These are phyloP conservation scores for Athene cunicularia DNA, from an alignment of 2,113 vertebrate species.

Conservation along the genomic window DNA sequence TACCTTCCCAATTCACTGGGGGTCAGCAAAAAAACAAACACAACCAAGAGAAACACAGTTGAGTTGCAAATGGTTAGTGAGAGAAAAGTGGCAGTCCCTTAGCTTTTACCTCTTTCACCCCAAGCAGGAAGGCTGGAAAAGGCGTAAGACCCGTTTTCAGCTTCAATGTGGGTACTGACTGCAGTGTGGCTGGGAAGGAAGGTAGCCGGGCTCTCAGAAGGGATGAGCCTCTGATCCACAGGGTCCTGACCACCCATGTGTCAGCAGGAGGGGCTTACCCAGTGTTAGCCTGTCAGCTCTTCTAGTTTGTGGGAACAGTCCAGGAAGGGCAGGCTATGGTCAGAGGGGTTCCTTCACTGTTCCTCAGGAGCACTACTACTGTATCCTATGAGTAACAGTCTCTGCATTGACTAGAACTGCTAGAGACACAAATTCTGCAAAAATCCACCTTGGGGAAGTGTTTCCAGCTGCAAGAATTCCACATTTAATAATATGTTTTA, in stretches of 20 bases:
- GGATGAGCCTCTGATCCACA: not conserved
- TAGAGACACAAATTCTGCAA: not conserved
- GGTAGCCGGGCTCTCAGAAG: not conserved
- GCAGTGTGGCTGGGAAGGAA: not conserved
- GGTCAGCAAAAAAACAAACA: constrained; percentile 54
- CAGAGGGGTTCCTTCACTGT: not conserved
- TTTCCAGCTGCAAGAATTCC: not conserved
- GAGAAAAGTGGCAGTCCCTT: not conserved
- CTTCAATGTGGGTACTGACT: not conserved
- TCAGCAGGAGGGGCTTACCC: not conserved
- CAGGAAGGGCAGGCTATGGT: not conserved
- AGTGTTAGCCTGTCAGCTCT: not conserved
- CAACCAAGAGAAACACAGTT: constrained; percentile 60
- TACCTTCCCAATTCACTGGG: constrained; percentile 75
- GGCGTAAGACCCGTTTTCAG: not conserved
- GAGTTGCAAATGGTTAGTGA: constrained; percentile 41
- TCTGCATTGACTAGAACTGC: not conserved
- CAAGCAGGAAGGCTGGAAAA: not conserved
- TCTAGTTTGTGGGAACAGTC: not conserved
- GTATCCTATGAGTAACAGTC: not conserved
- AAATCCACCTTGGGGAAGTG: not conserved
- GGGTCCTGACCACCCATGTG: not conserved
- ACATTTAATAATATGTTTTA: not conserved
- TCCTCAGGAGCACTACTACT: not conserved
- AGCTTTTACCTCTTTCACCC: not conserved